phyloP scores from a whole-genome alignment of 2,888 invertebrate species.

The Tenthredo amoena region DNA sequence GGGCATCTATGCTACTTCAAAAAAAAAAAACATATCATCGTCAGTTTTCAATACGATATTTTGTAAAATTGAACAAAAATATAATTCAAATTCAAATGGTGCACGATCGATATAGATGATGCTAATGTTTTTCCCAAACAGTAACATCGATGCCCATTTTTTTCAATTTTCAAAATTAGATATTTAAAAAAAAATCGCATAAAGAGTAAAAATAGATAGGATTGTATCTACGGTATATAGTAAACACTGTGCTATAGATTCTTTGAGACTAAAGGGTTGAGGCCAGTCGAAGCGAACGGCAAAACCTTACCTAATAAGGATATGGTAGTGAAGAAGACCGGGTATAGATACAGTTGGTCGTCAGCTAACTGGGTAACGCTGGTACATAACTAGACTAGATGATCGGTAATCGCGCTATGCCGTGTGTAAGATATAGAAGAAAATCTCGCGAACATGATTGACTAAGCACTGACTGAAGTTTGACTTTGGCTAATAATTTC shows the following conservation, averaged over 20 bases:
- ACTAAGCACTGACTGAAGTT: neutral
- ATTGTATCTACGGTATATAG: slow-evolving; percentile 15
- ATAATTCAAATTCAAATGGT: no score
- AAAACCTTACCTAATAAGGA: slow-evolving; percentile 48
- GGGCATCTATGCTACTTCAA: no score
- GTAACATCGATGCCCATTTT: no score
- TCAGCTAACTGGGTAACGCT: slow-evolving; percentile 34
- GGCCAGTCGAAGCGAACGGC: slow-evolving; percentile 32
- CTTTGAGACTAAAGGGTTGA: slow-evolving; percentile 9
- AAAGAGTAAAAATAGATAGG: neutral
- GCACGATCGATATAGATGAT: no score
- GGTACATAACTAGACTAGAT: slow-evolving; percentile 36
- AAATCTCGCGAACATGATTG: neutral
- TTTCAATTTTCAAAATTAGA: no score
- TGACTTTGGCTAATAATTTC: neutral
- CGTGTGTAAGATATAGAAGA: neutral
- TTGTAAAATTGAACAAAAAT: no score
- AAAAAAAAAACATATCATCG: no score
- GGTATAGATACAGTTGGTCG: slow-evolving; percentile 27
- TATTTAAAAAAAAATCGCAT: no score
- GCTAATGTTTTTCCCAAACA: no score
- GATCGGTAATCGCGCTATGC: slow-evolving; percentile 18
- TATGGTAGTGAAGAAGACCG: slow-evolving; percentile 31
- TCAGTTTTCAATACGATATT: no score
- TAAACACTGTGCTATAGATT: slow-evolving; percentile 19